Evolutionary conservation across 2,888 invertebrate genomes (phyloP).

Genomic region (Amiota minor): DNA sequence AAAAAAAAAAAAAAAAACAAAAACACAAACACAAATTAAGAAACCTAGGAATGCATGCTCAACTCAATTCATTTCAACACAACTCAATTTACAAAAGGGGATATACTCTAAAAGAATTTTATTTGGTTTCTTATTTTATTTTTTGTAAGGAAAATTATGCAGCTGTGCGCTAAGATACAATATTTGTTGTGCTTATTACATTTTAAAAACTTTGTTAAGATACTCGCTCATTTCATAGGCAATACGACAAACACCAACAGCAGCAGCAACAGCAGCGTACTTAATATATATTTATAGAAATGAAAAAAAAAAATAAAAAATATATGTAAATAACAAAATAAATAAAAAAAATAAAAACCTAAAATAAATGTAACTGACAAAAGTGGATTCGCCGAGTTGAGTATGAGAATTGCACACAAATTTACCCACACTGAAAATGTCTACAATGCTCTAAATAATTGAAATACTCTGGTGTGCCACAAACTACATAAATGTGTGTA

Average conservation of each 20-base stretch:
- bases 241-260: too few species aligned
- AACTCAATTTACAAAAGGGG: not conserved
- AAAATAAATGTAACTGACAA: too few species aligned
- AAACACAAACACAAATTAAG: constrained; percentile 6
- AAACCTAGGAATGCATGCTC: constrained; percentile 30
- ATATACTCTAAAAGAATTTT: constrained; percentile 2
- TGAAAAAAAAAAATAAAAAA: constrained; percentile 36
- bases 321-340: not conserved
- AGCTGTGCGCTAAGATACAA: constrained; percentile 8
- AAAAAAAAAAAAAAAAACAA: constrained; percentile 12
- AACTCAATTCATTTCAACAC: constrained; percentile 19
- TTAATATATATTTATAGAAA: constrained; percentile 47
- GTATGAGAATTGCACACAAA: not conserved
- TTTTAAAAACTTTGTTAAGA: constrained; percentile 26
- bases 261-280: too few species aligned
- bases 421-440: constrained; percentile 3
- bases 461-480: not conserved
- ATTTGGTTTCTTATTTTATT: constrained; percentile 35
- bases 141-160: constrained; percentile 30
- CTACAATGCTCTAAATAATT: constrained; percentile 16
- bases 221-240: too few species aligned
- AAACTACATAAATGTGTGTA: too few species aligned
- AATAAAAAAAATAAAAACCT: too few species aligned
- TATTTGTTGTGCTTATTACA: constrained; percentile 13
- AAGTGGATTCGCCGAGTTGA: too few species aligned